phyloP scores from a whole-genome alignment of 2,113 vertebrate species.

The Murina feae region DNA sequence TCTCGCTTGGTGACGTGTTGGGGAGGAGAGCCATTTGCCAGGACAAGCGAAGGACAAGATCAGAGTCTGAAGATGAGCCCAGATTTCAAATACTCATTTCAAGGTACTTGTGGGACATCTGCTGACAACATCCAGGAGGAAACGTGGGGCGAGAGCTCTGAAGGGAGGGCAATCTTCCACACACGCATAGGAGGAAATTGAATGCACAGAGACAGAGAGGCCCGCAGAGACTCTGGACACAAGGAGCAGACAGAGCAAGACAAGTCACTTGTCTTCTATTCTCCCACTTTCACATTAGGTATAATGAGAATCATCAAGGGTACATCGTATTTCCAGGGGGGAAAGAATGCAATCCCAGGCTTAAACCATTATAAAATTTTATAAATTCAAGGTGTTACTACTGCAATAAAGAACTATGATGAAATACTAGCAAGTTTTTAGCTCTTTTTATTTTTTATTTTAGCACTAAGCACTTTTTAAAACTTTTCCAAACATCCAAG shows the following conservation, averaged over 20 bases:
- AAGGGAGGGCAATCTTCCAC: neutral
- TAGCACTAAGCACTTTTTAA: neutral
- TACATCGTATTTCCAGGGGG: neutral
- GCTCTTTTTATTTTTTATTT: constrained; percentile 9
- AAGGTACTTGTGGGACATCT: neutral
- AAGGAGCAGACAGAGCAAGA: neutral
- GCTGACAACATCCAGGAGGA: neutral
- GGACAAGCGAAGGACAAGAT: neutral
- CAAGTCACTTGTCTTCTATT: neutral
- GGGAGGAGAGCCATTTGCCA: neutral
- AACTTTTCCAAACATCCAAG: neutral
- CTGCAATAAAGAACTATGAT: neutral
- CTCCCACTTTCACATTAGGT: neutral
- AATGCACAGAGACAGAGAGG: neutral
- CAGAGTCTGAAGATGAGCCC: neutral
- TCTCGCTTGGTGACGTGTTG: neutral
- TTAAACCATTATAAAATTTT: constrained; percentile 9
- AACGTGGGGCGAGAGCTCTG: neutral
- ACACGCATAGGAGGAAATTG: neutral
- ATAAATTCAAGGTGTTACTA: neutral
- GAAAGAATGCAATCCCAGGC: neutral
- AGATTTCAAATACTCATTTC: neutral
- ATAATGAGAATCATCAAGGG: neutral
- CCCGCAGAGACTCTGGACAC: neutral
- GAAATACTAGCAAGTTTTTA: neutral